Evolutionary conservation across 2,113 vertebrate genomes (phyloP).

Genomic region (Girardinichthys multiradiatus): DNA sequence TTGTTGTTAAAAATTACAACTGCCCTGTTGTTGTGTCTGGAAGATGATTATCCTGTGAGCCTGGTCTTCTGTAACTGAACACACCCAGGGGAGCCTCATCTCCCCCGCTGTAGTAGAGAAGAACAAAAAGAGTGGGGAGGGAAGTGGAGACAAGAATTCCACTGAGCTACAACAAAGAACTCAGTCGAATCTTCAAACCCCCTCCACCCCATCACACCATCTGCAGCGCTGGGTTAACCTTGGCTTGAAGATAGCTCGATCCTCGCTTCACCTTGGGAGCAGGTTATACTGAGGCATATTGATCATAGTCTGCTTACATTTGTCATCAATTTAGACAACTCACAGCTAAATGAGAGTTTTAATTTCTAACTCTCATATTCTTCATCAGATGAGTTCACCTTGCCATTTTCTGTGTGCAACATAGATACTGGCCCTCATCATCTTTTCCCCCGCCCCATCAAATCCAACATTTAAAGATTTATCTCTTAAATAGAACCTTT

Average conservation of each 20-base stretch:
- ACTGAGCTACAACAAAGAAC: constrained; percentile 74
- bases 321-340: constrained; percentile 69
- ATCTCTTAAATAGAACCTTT: constrained; percentile 87
- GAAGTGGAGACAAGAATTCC: constrained; percentile 68
- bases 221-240: constrained; percentile 47
- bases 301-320: constrained; percentile 81
- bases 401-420: constrained; percentile 44
- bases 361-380: constrained; percentile 57
- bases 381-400: constrained; percentile 53
- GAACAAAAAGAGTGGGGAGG: constrained; percentile 70
- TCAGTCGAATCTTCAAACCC: constrained; percentile 49
- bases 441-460: constrained; percentile 67
- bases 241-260: constrained; percentile 63
- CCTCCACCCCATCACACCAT: constrained; percentile 6
- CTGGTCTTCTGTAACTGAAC: constrained; percentile 68
- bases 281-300: constrained; percentile 78
- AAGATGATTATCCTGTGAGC: constrained; percentile 75
- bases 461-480: constrained; percentile 90
- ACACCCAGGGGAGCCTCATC: constrained; percentile 73
- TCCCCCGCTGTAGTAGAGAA: constrained; percentile 69
- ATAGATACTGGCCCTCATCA: constrained; percentile 68
- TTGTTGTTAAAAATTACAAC: constrained; percentile 61
- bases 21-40: constrained; percentile 64
- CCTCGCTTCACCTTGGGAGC: constrained; percentile 76
- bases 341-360: constrained; percentile 63